Evolutionary conservation across 2,888 invertebrate species (phyloP), one percentile per base, ranked within the genome.

Genomic region (Synergus gifuensis): DNA sequence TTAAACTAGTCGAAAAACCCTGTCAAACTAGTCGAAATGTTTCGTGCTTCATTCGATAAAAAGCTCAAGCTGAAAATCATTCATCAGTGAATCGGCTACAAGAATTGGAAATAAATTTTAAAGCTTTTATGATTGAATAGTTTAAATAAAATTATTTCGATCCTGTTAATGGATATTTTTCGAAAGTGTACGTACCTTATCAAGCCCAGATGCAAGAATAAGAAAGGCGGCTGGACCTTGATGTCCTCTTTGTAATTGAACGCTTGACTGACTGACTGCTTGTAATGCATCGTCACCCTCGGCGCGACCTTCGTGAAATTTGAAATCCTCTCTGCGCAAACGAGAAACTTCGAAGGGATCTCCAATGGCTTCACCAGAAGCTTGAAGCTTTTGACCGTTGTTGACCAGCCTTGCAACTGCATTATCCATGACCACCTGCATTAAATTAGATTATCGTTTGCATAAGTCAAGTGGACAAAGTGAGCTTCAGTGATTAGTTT

Each of bases 281-380:
- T 98, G 98, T 76, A 96, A 93, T 42, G 98, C 92, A 91, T 98
- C 97, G 90, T 98, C 98, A 81, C 97, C 97, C 88, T 96, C 95
- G n/a, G 94, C 94, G 88, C 95, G 95, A 79, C 95, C 95, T 81
- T 93, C 93, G 91, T 96, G 95, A 86, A 94, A 94, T 8, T 93
- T 92, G 85, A 96, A 94, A 93, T 97, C 97, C 90, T 97, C 97
- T 80, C 95, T 93, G 44, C 97, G 94, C 79, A 97, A 91, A 73
- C 94, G 94, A 16, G 96, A 96, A 77, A 97, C 94, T 93, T 98
- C 98, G 90, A 98, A 95, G 76, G 96, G 96, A 92, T 98, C 98
- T 9, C 95, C 97, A 79, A 96, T 93, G 42, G 93, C 92, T 16
- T 96, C 95, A 0, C 97, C 97, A 58, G 94, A 95, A 63, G 94